phyloP scores from a whole-genome alignment of 2,888 invertebrate genomes.

The Agapostemon virescens region DNA sequence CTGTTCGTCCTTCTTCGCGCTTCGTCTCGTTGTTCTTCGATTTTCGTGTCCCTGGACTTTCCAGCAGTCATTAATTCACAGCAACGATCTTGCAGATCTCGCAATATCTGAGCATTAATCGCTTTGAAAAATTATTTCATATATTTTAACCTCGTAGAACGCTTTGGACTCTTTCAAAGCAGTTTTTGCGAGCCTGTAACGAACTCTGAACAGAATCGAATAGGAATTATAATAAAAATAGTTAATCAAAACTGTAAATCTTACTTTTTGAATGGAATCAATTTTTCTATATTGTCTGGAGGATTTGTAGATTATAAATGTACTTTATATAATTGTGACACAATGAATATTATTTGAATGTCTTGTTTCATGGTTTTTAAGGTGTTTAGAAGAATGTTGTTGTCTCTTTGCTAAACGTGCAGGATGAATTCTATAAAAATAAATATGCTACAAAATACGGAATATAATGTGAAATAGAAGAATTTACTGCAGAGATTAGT shows the following conservation, averaged over 20 bases:
- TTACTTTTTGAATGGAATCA: neutral
- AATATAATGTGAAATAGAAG: too few relatives aligned
- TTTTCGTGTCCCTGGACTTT: neutral
- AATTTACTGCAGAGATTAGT: too few relatives aligned
- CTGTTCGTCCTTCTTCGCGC: neutral
- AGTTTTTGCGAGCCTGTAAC: neutral
- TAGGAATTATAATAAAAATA: neutral
- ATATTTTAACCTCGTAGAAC: neutral
- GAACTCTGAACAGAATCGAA: too few relatives aligned
- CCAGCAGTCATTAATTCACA: neutral
- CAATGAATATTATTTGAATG: neutral
- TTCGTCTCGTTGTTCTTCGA: neutral
- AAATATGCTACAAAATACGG: too few relatives aligned
- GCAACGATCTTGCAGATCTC: neutral
- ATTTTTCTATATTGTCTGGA: neutral
- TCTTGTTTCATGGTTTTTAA: neutral
- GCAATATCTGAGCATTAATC: neutral
- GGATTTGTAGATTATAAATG: too few relatives aligned
- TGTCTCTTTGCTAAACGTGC: neutral
- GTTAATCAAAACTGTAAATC: neutral
- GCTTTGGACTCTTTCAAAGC: neutral
- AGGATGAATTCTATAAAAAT: neutral
- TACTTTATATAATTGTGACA: neutral
- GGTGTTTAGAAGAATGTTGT: neutral
- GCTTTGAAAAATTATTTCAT: neutral